Base-by-base conservation (phyloP, 30 jellyfish, hydroid and myxozoan species). In the Chrysaora quinquecirrha region DNA sequence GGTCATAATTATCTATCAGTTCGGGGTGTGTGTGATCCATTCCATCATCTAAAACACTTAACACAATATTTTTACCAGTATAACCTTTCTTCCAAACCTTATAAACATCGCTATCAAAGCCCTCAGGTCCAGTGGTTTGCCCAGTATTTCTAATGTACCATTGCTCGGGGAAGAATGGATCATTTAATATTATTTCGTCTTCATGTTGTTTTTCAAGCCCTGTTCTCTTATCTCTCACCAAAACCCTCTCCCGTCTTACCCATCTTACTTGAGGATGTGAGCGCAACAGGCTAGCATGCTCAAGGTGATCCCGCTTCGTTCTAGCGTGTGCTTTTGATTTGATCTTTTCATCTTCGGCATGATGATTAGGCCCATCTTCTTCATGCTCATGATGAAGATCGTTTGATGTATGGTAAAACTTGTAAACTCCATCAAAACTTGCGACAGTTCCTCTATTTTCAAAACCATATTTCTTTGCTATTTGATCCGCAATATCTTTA, bases 11-110 rank as follows among this genome's bases (percentile, higher is more conserved):
- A 47, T 94, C 95, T 70, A 60, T 83, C 25, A 94, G 75, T 28
- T 94, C 99, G 20, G 99, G 99, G 66, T 94, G 99, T 14, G 99
- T 94, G 47, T 94, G 96, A 64, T 94, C 99, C 96, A 94, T 87
- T 1, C 99, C 99, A 78, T 94, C 99, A 76, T 94, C 99, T 30
- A 94, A 78, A 38, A 94, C 97, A 22, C 97, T 88, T 34, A 94
- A 63, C 24, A 87, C 97, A 27, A 94, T 95, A 2, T 95, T 97
- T 64, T 87, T 88, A 0, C 99, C 99, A 12, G 97, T 87, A 48
- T 87, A 87, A 29, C 99, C 99, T 47, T 21, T 80, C 52, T 82
- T 54, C 98, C 99, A 94, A 34, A 84, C 99, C 19, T 77, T 82
- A 47, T 22, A 33, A 32, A 87, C 86, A 18, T 76, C 62, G 69